These are phyloP conservation scores for Mylabris sibirica DNA, from an alignment of 2,888 invertebrate species.

Conservation along the genomic window DNA sequence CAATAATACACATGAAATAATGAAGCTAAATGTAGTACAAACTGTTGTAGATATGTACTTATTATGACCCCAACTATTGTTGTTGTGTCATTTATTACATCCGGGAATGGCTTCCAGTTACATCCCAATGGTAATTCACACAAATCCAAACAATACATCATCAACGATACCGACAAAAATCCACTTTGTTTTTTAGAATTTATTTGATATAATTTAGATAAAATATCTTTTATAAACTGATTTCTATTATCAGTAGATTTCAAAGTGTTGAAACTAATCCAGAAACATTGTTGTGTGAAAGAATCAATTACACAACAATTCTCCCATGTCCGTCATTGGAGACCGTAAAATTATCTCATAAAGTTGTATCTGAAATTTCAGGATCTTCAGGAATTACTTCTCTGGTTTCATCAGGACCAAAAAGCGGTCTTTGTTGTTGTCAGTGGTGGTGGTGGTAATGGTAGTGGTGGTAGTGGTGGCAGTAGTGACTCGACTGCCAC, in stretches of 20 bases:
- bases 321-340: not conserved
- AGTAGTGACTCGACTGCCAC: conserved; percentile 51
- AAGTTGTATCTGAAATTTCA: not conserved
- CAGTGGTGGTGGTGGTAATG: conserved; percentile 19
- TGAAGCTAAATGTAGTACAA: conserved; percentile 5
- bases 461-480: conserved; percentile 22
- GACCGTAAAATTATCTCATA: not conserved
- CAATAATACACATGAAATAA: not conserved
- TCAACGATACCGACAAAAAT: not conserved
- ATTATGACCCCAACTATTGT: conserved; percentile 29
- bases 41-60: conserved; percentile 32
- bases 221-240: too few relatives aligned
- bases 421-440: not conserved
- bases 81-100: conserved; percentile 32
- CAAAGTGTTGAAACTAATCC: not conserved
- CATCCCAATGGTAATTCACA: conserved; percentile 18
- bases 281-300: not conserved
- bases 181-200: too few relatives aligned
- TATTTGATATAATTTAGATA: too few relatives aligned
- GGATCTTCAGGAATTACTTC: not conserved
- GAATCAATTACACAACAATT: not conserved
- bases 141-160: not conserved
- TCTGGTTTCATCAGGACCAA: not conserved
- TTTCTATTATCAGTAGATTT: not conserved
- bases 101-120: conserved; percentile 26